phyloP scores from a whole-genome alignment of 30 jellyfish, hydroid and myxozoan genomes.

The Mastigias papua region DNA sequence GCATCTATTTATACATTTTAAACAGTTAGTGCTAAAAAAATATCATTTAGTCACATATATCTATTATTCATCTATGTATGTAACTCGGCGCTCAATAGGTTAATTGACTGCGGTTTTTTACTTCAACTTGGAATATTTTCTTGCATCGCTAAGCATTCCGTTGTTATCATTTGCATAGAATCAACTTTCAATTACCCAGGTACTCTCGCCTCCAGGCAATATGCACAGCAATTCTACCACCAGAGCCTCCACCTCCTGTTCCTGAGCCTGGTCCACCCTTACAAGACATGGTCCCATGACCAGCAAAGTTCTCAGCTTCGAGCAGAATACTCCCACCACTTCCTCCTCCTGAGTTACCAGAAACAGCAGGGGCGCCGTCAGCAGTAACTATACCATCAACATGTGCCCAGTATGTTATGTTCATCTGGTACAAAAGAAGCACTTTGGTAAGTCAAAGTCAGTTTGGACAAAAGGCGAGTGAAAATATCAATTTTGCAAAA shows the following conservation, averaged over 20 bases:
- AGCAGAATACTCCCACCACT: conserved; percentile 74
- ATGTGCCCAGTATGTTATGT: conserved; percentile 47
- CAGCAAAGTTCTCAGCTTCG: conserved; percentile 63
- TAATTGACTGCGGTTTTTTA: too few relatives aligned
- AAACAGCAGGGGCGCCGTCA: conserved; percentile 34
- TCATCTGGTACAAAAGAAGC: conserved; percentile 17
- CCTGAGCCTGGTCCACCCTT: conserved; percentile 68
- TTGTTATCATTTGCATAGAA: neutral
- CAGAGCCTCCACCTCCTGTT: conserved; percentile 78
- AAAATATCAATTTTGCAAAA: too few relatives aligned
- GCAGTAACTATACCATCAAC: conserved; percentile 58
- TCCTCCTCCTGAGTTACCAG: conserved; percentile 71
- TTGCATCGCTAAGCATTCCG: too few relatives aligned
- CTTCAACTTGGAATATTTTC: too few relatives aligned
- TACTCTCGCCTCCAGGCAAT: conserved; percentile 69
- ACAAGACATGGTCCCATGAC: conserved; percentile 63
- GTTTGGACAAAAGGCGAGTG: neutral
- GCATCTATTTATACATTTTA: too few relatives aligned
- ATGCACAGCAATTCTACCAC: conserved; percentile 73
- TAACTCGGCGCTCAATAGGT: too few relatives aligned
- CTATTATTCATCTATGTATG: too few relatives aligned
- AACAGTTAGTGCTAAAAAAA: too few relatives aligned
- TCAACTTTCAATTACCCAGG: conserved; percentile 25
- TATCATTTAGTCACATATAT: too few relatives aligned
- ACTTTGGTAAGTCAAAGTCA: neutral